Evolutionary conservation across 2,113 vertebrate species (phyloP).

Genomic region (Diglossa brunneiventris): DNA sequence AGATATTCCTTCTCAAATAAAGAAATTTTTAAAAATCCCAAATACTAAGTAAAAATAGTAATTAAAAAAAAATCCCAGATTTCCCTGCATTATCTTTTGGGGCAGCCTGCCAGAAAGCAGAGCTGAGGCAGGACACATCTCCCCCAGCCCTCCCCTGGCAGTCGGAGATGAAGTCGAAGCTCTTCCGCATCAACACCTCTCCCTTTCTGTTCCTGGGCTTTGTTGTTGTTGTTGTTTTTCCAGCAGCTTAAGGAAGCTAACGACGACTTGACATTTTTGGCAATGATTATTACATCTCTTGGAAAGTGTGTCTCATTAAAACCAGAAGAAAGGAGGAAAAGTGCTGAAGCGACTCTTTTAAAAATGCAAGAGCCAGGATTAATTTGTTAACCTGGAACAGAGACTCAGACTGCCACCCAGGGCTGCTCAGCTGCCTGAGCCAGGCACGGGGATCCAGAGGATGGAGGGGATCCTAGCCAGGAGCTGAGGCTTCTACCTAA

Average conservation of each 20-base stretch:
- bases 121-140: neutral
- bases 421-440: neutral
- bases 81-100: neutral
- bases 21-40: neutral
- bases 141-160: neutral
- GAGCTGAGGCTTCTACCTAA: neutral
- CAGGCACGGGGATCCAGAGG: rapidly evolving
- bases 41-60: neutral
- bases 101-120: neutral
- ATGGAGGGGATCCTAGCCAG: neutral
- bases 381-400: neutral
- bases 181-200: neutral
- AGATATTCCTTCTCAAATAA: neutral
- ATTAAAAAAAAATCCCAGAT: neutral
- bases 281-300: constrained; percentile 42
- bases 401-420: neutral
- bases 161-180: neutral
- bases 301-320: constrained; percentile 58
- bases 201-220: neutral
- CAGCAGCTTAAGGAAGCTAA: constrained; percentile 46
- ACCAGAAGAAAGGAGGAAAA: neutral
- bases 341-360: constrained; percentile 52
- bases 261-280: constrained; percentile 33
- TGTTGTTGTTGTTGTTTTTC: neutral
- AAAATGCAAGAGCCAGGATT: neutral